These are phyloP conservation scores for Scartelaos histophorus DNA, from an alignment of 2,113 vertebrate genomes.

Conservation along the genomic window DNA sequence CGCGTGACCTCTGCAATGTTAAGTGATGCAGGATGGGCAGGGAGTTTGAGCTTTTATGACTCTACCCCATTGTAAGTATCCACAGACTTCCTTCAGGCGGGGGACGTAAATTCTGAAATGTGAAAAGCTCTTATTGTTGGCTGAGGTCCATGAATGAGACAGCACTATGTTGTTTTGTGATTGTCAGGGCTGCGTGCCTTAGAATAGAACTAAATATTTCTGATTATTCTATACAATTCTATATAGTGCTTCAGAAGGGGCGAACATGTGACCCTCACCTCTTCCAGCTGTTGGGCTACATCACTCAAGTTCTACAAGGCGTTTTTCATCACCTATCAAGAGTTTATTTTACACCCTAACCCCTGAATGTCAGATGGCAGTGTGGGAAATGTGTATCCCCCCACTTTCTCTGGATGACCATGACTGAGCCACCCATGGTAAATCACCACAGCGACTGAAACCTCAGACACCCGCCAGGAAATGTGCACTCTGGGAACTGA, in stretches of 20 bases:
- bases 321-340: slow-evolving; percentile 49
- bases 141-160: slow-evolving; percentile 52
- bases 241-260: not conserved
- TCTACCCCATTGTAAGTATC: slow-evolving; percentile 46
- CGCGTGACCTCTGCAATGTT: slow-evolving; percentile 25
- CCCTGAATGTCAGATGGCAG: slow-evolving; percentile 42
- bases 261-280: not conserved
- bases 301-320: slow-evolving; percentile 25
- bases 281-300: slow-evolving; percentile 29
- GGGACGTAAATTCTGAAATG: slow-evolving; percentile 50
- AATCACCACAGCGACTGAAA: slow-evolving; percentile 70
- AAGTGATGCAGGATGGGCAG: slow-evolving; percentile 37
- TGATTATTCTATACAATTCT: not conserved
- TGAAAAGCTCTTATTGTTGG: slow-evolving; percentile 57
- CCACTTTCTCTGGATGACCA: slow-evolving; percentile 53
- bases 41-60: slow-evolving; percentile 44
- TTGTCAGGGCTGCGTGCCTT: slow-evolving; percentile 20
- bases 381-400: slow-evolving; percentile 60
- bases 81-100: slow-evolving; percentile 55
- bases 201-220: not conserved
- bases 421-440: slow-evolving; percentile 61
- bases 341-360: slow-evolving; percentile 43
- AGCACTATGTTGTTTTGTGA: slow-evolving; percentile 34
- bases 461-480: slow-evolving; percentile 63
- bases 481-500: slow-evolving; percentile 70